A percentile compares a stretch with the other conserved stretches of the same genome.
Evolutionary conservation across 2,113 vertebrate genomes (phyloP).

Genomic region (Progne subis): DNA sequence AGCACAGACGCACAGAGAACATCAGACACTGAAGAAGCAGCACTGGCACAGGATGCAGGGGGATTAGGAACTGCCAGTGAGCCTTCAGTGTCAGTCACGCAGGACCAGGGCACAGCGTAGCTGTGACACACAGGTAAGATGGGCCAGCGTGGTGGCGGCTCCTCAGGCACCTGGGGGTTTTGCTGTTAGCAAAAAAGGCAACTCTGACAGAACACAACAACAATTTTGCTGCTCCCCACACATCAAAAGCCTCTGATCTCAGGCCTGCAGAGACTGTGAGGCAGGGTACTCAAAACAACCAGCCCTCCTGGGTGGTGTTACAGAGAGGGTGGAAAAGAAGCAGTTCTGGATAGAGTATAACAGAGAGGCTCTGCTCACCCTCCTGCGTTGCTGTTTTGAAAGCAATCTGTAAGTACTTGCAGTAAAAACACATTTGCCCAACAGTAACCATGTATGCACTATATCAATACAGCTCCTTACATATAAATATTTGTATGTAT

Average conservation of each 20-base stretch:
- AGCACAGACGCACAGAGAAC: not conserved
- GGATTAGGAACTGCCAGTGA: not conserved
- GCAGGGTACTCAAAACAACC: not conserved
- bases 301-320: not conserved
- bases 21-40: not conserved
- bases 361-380: not conserved
- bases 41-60: not conserved
- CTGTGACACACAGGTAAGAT: conserved; percentile 39
- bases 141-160: not conserved
- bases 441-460: not conserved
- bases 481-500: not conserved
- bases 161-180: not conserved
- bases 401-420: not conserved
- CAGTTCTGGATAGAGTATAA: not conserved
- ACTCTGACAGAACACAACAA: not conserved
- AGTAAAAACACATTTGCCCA: not conserved
- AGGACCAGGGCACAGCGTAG: not conserved
- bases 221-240: not conserved
- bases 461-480: not conserved
- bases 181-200: not conserved
- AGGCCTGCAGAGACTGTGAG: not conserved
- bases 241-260: not conserved
- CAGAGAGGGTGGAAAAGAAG: not conserved
- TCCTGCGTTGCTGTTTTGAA: not conserved
- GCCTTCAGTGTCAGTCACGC: not conserved